A percentile compares a stretch with the other conserved stretches of the same genome.
Conservation (phyloP, 2,888 invertebrate species). For the Heteropelma amictum region DNA sequence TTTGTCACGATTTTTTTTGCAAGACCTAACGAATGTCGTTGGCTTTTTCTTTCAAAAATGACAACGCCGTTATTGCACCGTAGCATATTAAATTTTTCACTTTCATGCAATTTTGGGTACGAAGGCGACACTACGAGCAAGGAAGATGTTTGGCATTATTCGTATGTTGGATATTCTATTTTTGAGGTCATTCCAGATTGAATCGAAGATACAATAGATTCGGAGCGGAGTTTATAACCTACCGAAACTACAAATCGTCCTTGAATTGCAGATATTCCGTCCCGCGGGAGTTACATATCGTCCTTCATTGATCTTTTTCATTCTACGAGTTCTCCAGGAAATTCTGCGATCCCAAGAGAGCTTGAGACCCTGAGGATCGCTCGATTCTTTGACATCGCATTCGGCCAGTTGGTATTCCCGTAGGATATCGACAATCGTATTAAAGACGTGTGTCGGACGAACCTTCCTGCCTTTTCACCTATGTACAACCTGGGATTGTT, state of each 20-base stretch:
- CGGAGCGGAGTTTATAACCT: constrained; percentile 1
- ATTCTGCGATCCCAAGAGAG: constrained; percentile 32
- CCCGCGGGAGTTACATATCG: constrained; percentile 17
- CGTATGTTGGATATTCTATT: neutral
- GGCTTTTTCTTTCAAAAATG: neutral
- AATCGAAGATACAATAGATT: constrained; percentile 18
- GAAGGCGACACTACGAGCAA: constrained; percentile 67
- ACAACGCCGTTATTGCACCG: neutral
- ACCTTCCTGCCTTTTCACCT: neutral
- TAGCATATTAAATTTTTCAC: constrained; percentile 45
- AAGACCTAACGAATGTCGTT: neutral
- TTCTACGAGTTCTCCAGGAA: neutral
- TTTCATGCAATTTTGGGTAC: constrained; percentile 72
- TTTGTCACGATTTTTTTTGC: constrained; percentile 25
- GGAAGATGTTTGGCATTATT: constrained; percentile 62
- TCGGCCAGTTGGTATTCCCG: constrained; percentile 36
- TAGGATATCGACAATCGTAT: constrained; percentile 25
- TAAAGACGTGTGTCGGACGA: constrained; percentile 33
- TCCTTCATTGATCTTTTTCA: constrained; percentile 6
- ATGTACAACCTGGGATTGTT: constrained; percentile 34
- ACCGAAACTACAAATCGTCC: constrained; percentile 6
- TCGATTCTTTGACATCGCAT: constrained; percentile 26
- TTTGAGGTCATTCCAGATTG: no score
- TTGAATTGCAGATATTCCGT: constrained; percentile 8
- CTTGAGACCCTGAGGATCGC: constrained; percentile 1